A percentile compares a stretch with the other conserved stretches of the same genome.
Evolutionary conservation across 2,113 vertebrate genomes (phyloP).

Genomic region (Caloenas nicobarica): DNA sequence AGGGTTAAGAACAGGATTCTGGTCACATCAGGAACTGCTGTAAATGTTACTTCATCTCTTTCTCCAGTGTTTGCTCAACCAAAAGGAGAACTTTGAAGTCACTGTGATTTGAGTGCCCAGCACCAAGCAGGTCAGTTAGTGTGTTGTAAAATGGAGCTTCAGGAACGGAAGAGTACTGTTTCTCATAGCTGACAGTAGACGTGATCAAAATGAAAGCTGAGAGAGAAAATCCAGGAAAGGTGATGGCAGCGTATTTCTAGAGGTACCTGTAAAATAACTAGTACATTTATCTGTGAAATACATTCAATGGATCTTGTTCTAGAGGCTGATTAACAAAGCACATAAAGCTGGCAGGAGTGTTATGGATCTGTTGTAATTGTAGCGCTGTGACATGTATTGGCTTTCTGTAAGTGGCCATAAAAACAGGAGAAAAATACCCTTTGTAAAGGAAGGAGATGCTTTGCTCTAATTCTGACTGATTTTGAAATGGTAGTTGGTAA

Average conservation of each 20-base stretch:
- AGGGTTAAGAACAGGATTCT: background rate
- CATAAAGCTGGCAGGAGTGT: background rate
- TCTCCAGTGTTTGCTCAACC: background rate
- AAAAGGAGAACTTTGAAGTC: background rate
- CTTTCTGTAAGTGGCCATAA: background rate
- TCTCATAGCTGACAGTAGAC: background rate
- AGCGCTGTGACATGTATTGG: background rate
- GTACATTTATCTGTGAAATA: background rate
- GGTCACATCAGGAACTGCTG: background rate
- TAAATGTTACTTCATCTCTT: background rate
- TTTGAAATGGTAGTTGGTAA: background rate
- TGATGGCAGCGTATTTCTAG: background rate
- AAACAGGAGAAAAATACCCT: background rate
- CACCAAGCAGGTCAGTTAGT: background rate
- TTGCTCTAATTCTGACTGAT: background rate
- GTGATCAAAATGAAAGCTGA: background rate
- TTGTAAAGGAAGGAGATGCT: background rate
- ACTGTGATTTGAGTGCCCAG: background rate
- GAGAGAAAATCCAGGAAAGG: background rate
- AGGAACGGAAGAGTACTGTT: background rate
- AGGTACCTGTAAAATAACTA: background rate
- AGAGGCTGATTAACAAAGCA: background rate
- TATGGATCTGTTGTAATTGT: background rate
- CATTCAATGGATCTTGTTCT: background rate
- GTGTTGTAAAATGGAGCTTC: background rate